Base-by-base conservation (phyloP, 2,113 vertebrate species). In the Thalassoma bifasciatum region DNA sequence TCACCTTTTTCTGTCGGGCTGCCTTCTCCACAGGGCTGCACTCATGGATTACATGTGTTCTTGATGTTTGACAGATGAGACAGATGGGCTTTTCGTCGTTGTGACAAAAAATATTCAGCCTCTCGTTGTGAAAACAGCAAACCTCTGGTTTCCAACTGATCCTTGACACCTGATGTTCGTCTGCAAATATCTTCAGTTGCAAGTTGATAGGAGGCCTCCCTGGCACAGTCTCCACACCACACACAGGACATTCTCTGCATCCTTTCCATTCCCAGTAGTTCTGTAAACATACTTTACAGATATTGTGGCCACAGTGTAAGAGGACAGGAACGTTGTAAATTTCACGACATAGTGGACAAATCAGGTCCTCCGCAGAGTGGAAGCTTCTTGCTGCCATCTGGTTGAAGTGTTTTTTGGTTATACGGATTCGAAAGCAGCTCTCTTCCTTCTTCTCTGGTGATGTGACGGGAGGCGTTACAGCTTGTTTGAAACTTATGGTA, bases 191-290 rank as follows among this genome's bases (percentile, higher is more conserved):
- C 84, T 91, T 92, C 26, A 93, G 88, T 0, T 36, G 21, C 62
- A 91, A 24, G 50, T 93, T 91, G 70, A 93, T 84, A n/a, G 93
- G 80, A 78, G 92, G 92, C 57, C 81, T 87, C 62, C 36, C 59
- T 10, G 52, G 64, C 46, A 16, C 13, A 17, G 79, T 84, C 82
- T 72, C 49, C 0, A 6, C 4, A 23, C 42, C 30, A 62, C 90
- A 93, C 75, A 93, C 77, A 0, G 90, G 91, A 60, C 92, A 93
- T 81, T 86, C 75, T 36, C 57, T 79, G 56, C 56, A 70, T 68
- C 77, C 78, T 64, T 84, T 92, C 71, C 53, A 67, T 66, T 92
- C 83, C 91, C 90, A 93, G 83, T 82, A 82, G n/a, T 75, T 75
- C 57, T 88, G 70, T 62, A 92, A 63, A 76, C 88, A 91, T 53